A percentile compares a stretch with the other conserved stretches of the same genome.
Evolutionary conservation across 2,888 invertebrate species (phyloP).

Genomic region (Pheosia gnoma): DNA sequence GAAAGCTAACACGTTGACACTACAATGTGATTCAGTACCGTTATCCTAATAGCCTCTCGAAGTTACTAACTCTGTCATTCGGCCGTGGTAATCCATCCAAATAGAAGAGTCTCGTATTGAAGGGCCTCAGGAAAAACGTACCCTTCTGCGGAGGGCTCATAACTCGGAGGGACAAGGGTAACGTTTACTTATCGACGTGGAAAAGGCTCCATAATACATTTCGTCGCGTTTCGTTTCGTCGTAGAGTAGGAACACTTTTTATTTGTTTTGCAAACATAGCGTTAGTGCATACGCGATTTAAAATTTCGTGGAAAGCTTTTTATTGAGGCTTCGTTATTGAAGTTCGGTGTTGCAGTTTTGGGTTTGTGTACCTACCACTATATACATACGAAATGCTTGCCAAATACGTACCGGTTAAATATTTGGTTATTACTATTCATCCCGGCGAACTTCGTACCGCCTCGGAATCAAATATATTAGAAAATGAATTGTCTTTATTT

Average conservation of each 20-base stretch:
- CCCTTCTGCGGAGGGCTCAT: conserved; percentile 63
- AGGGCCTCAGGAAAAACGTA: conserved; percentile 54
- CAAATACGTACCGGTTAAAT: too few species aligned
- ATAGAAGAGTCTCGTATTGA: conserved; percentile 33
- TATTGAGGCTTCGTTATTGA: conserved; percentile 14
- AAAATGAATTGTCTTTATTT: too few species aligned
- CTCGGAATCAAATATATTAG: too few species aligned
- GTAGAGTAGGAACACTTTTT: conserved; percentile 59
- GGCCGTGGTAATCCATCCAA: conserved; percentile 47
- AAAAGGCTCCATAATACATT: conserved; percentile 75
- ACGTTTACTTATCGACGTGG: conserved; percentile 79
- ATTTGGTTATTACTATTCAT: too few species aligned
- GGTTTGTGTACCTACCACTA: neutral
- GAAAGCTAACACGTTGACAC: conserved; percentile 37
- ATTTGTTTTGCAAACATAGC: conserved; percentile 55
- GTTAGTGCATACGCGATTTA: conserved; percentile 43
- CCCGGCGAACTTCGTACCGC: too few species aligned
- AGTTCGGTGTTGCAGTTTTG: conserved; percentile 12
- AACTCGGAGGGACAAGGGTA: conserved; percentile 72
- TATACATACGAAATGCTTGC: too few species aligned
- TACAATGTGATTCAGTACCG: conserved; percentile 49
- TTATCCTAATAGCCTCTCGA: conserved; percentile 57
- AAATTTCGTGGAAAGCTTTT: neutral
- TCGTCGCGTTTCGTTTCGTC: conserved; percentile 54
- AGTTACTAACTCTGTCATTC: conserved; percentile 51